These are phyloP conservation scores for Eulemur macaco DNA, from an alignment of 2,113 vertebrate species.

Conservation along the genomic window DNA sequence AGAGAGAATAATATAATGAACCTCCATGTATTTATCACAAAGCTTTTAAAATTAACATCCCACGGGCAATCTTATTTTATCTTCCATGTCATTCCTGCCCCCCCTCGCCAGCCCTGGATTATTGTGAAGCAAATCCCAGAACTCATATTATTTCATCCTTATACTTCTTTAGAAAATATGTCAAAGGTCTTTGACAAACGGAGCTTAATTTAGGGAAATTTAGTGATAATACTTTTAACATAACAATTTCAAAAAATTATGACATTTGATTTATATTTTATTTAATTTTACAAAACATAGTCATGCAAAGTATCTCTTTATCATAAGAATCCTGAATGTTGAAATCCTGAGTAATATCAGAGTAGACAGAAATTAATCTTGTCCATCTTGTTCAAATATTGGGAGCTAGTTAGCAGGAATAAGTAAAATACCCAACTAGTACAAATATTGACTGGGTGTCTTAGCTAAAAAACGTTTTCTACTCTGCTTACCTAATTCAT, in stretches of 20 bases:
- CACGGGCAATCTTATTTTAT: not conserved
- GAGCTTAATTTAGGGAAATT: not conserved
- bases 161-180: conserved; percentile 38
- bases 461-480: not conserved
- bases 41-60: conserved; percentile 31
- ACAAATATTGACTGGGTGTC: not conserved
- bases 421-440: not conserved
- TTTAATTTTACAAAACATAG: conserved; percentile 47
- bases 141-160: conserved; percentile 41
- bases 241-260: conserved; percentile 43
- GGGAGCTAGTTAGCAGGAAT: not conserved
- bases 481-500: not conserved
- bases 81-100: not conserved
- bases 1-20: not conserved
- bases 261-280: conserved; percentile 59
- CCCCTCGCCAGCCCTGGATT: not conserved
- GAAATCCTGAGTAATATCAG: not conserved
- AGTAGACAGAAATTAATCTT: conserved; percentile 18
- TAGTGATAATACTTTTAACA: conserved; percentile 31
- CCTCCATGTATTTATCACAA: not conserved
- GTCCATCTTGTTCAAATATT: not conserved
- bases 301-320: conserved; percentile 19
- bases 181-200: conserved; percentile 43
- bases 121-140: conserved; percentile 22
- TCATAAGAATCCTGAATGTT: conserved; percentile 15